Percentiles rank a stretch among this genome's conserved stretches.
Conservation (phyloP, 2,797 vertebrate species). For the Pseudomugil gertrudae region DNA sequence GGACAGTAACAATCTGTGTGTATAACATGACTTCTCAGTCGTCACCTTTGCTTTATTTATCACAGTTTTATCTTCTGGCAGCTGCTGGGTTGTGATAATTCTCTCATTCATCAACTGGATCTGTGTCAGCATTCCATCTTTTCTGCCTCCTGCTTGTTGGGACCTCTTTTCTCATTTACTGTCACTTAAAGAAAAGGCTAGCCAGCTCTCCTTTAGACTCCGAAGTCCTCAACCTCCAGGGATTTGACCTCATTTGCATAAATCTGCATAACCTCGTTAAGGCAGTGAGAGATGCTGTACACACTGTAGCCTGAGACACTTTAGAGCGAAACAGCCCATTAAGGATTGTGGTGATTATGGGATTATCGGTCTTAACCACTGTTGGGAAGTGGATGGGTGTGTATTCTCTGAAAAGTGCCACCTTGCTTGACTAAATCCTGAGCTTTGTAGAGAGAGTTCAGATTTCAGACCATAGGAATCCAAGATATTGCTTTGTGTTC, state of each 20-base stretch:
- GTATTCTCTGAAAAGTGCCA: constrained; percentile 49
- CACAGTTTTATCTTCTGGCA: constrained; percentile 48
- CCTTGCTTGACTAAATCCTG: constrained; percentile 14
- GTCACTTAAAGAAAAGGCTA: not conserved
- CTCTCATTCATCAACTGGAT: constrained; percentile 53
- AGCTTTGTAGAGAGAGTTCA: not conserved
- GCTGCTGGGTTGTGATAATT: constrained; percentile 47
- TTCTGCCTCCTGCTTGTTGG: too few relatives aligned
- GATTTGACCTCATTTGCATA: constrained; percentile 75
- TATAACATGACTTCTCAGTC: too few relatives aligned
- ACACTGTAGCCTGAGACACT: constrained; percentile 63
- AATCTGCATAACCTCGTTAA: constrained; percentile 77
- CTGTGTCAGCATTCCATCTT: not conserved
- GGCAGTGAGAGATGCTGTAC: constrained; percentile 39
- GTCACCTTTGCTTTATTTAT: too few relatives aligned
- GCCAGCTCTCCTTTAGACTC: too few relatives aligned
- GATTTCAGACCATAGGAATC: not conserved
- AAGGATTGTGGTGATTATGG: constrained; percentile 70
- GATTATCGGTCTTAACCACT: constrained; percentile 71
- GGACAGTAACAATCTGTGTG: too few relatives aligned
- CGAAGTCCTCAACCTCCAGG: constrained; percentile 27
- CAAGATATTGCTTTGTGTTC: not conserved
- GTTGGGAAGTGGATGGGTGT: constrained; percentile 42
- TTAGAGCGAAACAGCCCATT: constrained; percentile 69
- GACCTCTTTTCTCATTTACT: constrained; percentile 29